Evolutionary conservation across 2,797 vertebrate species (phyloP), one percentile per base, ranked within the genome.

Genomic region (Galagoides demidoff): DNA sequence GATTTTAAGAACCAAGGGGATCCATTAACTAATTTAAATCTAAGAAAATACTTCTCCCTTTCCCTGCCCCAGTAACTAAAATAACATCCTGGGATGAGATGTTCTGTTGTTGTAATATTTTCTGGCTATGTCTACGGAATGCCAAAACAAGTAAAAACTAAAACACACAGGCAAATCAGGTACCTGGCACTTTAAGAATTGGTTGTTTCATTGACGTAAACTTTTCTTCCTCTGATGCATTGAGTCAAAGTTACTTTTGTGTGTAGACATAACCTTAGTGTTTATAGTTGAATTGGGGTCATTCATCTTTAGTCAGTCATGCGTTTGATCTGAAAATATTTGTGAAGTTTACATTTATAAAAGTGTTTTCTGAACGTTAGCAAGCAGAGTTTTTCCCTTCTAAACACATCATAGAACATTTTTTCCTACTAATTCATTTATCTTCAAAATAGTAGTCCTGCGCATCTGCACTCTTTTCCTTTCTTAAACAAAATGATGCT

Each of bases 61-160:
- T 84, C 68, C 39, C 70, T 63, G 27, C n/a, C 59, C n/a, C 83
- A 29, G 64, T 86, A 86, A 92, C 83, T 77, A 92, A 95, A 97
- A 96, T 89, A 86, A 82, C 88, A 86, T 70, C 85, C 81, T 63
- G 59, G 61, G 85, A 87, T 5, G 79, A 95, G 88, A 83, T 94
- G 37, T 74, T 94, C 89, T 95, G 89, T 73, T 95, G 70, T 76
- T 52, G 7, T 64, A 92, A 96, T 96, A 95, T 76, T 94, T 96
- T 73, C 88, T 85, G 92, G 66, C 79, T 86, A 55, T 95, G 89
- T 95, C 94, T 95, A 89, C 52, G 5, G 83, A 92, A 94, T 97
- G 90, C 95, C 95, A 95, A 96, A 95, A 97, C 85, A 97, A 96
- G 59, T 43, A 76, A 92, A 94, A 96, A 92, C 82, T n/a, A 91